Conservation (phyloP, 2,113 vertebrate species). For the Scatophagus argus region DNA sequence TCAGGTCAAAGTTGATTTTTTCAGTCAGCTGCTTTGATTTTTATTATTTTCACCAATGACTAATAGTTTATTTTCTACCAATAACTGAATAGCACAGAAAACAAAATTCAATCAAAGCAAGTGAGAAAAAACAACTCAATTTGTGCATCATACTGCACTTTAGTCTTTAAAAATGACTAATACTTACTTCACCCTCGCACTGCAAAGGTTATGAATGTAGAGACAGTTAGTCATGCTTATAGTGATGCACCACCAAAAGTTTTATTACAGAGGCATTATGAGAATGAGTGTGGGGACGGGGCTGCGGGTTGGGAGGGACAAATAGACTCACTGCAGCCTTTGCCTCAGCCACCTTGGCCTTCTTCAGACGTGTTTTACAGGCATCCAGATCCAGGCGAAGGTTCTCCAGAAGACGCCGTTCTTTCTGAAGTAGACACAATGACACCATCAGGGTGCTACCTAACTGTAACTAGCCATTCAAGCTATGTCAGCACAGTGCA, state of each 20-base stretch:
- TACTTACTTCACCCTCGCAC: conserved; percentile 98
- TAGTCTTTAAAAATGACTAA: conserved; percentile 53
- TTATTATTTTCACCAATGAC: background rate
- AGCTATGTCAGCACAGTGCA: too few species aligned
- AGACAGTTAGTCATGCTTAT: conserved; percentile 60
- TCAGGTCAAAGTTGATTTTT: conserved; percentile 17
- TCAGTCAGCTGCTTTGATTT: conserved; percentile 1
- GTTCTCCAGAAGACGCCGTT: conserved; percentile 92
- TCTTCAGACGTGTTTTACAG: conserved; percentile 94
- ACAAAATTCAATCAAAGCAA: conserved; percentile 69
- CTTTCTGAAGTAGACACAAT: conserved; percentile 84
- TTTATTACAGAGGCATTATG: background rate
- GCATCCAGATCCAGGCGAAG: conserved; percentile 93
- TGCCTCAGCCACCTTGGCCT: conserved; percentile 93
- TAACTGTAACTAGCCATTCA: too few species aligned
- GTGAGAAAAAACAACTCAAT: conserved; percentile 65
- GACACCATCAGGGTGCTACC: background rate
- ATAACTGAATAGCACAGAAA: background rate
- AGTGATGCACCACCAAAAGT: background rate
- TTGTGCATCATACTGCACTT: conserved; percentile 18
- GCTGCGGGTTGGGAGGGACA: fast-evolving
- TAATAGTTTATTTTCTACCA: background rate
- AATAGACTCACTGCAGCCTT: conserved; percentile 89
- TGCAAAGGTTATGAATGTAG: conserved; percentile 88
- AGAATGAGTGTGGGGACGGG: conserved; percentile 3